A percentile compares a stretch with the other conserved stretches of the same genome.
These are phyloP conservation scores for Drosophila sordidula DNA, from an alignment of 2,888 invertebrate species.

Conservation along the genomic window DNA sequence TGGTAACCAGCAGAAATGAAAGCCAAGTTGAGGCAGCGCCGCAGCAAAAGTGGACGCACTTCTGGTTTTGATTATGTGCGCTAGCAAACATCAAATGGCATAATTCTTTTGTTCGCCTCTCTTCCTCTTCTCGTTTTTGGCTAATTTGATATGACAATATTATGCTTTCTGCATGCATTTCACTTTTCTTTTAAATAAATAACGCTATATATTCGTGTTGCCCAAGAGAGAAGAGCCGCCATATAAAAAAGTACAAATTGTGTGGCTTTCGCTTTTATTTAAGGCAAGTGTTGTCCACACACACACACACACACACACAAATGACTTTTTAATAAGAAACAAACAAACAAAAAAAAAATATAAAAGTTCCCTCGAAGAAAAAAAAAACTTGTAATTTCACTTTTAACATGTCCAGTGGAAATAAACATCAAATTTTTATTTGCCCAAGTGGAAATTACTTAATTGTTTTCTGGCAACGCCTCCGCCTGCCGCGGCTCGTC, in stretches of 20 bases:
- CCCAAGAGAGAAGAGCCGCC: constrained; percentile 17
- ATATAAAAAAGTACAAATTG: constrained; percentile 54
- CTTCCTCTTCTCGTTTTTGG: constrained; percentile 35
- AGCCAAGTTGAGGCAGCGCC: constrained; percentile 53
- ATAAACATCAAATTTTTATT: constrained; percentile 62
- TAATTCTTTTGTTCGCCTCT: constrained; percentile 73
- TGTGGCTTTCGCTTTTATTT: constrained; percentile 76
- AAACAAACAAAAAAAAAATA: constrained; percentile 21
- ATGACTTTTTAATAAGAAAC: constrained; percentile 65
- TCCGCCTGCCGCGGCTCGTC: constrained; percentile 4
- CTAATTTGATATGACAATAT: constrained; percentile 64
- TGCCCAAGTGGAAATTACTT: constrained; percentile 70
- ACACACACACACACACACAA: constrained; percentile 29
- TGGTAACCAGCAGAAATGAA: constrained; percentile 77
- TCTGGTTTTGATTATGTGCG: constrained; percentile 65
- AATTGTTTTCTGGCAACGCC: constrained; percentile 55
- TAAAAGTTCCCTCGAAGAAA: constrained; percentile 44
- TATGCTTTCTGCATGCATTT: constrained; percentile 67
- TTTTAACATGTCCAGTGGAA: constrained; percentile 67
- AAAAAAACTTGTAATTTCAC: constrained; percentile 71
- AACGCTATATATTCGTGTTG: constrained; percentile 41
- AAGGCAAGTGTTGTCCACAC: constrained; percentile 53
- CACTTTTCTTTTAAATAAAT: constrained; percentile 78
- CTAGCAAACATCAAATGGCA: constrained; percentile 68
- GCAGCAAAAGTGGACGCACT: constrained; percentile 65